Evolutionary conservation across 2,113 vertebrate species (phyloP), one percentile per base, ranked within the genome.

Genomic region (Scolopax mira): DNA sequence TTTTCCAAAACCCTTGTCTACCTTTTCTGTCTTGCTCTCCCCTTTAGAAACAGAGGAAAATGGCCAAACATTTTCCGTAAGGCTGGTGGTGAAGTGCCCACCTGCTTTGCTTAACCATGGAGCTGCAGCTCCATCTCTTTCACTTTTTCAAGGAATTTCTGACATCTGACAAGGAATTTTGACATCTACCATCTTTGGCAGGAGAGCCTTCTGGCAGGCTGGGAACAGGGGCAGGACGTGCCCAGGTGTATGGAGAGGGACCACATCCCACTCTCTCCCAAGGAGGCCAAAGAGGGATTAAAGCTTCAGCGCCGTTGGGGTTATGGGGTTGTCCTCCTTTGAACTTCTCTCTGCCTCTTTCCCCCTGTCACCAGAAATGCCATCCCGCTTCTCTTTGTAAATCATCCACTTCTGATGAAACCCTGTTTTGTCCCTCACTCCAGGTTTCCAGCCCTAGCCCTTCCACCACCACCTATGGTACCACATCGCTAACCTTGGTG

Each of bases 331-430:
- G 28, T 75, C 33, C 39, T 95, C 55, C 33, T 24, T 35, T 61
- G 37, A 70, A 46, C 16, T 55, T 71, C 46, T 42, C 67, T 85
- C 81, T 84, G 21, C 61, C 52, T 94, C 42, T 48, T 93, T n/a
- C 44, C 1, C 11, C 42, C 79, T 85, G 24, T 23, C 48, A 62
- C 39, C 80, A 96, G 93, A 91, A 92, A 81, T 78, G 84, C 78
- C 86, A 92, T 31, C 49, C 54, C 67, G 49, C 8, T 6, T 44
- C 61, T 85, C 91, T 93, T 87, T 79, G 85, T 78, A 85, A 97
- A 94, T 80, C 52, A 62, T 7, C 18, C 41, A 6, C 61, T 94
- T 71, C 48, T 52, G 39, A 41, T 7, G 30, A 71, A 86, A 74
- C 51, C 3, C 10, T 33, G 4, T 78, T 73, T 82, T 83, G 42